phyloP scores from a whole-genome alignment of 2,888 invertebrate genomes.

The Malthinus seriepunctatus region DNA sequence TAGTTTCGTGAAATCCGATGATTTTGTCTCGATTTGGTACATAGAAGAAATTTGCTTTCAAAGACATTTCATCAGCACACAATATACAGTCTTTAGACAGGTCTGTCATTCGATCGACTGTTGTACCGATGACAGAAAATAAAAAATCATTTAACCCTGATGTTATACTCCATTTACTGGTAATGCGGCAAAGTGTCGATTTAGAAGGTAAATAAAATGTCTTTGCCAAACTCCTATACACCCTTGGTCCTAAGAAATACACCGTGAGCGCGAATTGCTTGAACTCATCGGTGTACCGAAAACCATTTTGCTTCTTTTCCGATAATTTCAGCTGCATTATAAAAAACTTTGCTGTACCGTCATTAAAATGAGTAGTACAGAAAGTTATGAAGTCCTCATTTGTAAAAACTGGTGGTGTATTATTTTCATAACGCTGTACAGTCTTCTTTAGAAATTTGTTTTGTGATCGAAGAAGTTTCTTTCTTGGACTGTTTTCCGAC shows the following conservation, averaged over 20 bases:
- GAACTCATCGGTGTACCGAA: constrained; percentile 11
- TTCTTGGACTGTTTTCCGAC: too few relatives aligned
- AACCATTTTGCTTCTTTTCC: neutral
- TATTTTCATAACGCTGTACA: too few relatives aligned
- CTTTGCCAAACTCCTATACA: neutral
- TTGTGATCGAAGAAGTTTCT: too few relatives aligned
- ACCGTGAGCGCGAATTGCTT: constrained; percentile 13
- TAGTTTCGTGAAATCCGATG: neutral
- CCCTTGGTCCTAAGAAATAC: constrained; percentile 15
- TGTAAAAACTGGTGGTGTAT: too few relatives aligned
- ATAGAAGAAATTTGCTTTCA: constrained; percentile 19
- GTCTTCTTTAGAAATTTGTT: too few relatives aligned
- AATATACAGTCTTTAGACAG: constrained; percentile 6
- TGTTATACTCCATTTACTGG: constrained; percentile 5
- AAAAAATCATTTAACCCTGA: constrained; percentile 17
- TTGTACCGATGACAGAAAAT: constrained; percentile 14
- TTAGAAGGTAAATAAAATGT: neutral
- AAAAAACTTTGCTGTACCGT: neutral
- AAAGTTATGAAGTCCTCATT: too few relatives aligned
- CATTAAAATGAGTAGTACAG: neutral
- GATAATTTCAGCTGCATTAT: neutral
- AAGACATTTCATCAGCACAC: constrained; percentile 18
- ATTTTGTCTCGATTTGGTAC: neutral
- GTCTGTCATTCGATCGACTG: constrained; percentile 1
- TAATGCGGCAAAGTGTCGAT: neutral